Evolutionary conservation across 2,113 vertebrate genomes (phyloP).

Genomic region (Phalacrocorax aristotelis): DNA sequence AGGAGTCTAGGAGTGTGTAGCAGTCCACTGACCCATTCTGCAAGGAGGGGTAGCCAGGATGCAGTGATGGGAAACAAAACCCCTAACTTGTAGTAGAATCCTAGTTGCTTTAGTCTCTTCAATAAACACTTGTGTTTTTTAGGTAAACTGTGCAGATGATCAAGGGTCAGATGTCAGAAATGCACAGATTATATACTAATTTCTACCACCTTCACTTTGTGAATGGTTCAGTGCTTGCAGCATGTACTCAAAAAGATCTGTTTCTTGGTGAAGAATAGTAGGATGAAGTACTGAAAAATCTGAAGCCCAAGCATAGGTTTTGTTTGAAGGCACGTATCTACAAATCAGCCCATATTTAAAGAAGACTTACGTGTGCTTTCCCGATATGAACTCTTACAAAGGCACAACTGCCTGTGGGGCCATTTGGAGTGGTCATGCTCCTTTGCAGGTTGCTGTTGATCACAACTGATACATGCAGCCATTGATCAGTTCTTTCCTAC

Average conservation of each 20-base stretch:
- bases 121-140: background rate
- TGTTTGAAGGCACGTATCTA: background rate
- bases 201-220: background rate
- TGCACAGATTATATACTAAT: background rate
- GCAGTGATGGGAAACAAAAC: background rate
- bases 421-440: background rate
- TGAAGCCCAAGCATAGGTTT: background rate
- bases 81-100: background rate
- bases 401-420: background rate
- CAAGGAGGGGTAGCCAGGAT: background rate
- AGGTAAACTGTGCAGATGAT: background rate
- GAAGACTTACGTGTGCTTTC: background rate
- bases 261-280: background rate
- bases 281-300: background rate
- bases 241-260: background rate
- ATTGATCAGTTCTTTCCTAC: background rate
- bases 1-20: background rate
- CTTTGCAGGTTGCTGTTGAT: background rate
- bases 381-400: background rate
- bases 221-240: background rate
- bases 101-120: background rate
- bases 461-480: background rate
- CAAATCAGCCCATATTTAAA: background rate
- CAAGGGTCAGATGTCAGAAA: background rate
- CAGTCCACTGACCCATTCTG: background rate